A percentile compares a stretch with the other conserved stretches of the same genome.
phyloP scores from a whole-genome alignment of 1,140 invertebrate genomes.

The Yoshiicerus persimilis region DNA sequence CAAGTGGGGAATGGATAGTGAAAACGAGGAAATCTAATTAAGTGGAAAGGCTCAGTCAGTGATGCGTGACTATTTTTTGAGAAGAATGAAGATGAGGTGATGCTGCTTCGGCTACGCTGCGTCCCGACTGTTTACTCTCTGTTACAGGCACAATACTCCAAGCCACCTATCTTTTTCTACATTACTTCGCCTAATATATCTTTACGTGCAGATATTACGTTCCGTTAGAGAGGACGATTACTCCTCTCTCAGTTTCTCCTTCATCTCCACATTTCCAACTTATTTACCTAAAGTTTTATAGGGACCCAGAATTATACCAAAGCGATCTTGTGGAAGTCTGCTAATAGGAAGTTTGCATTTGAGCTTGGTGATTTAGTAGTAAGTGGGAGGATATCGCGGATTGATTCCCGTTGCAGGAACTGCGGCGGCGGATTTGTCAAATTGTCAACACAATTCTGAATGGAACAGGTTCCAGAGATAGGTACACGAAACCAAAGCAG shows the following conservation, averaged over 20 bases:
- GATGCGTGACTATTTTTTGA: not conserved
- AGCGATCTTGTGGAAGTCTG: not conserved
- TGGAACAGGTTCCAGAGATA: not conserved
- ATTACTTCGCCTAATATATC: no score
- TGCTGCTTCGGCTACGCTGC: not conserved
- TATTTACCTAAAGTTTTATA: no score
- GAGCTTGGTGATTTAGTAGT: not conserved
- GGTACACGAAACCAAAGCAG: not conserved
- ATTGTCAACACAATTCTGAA: conserved; percentile 18
- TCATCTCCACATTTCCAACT: not conserved
- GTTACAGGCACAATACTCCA: no score
- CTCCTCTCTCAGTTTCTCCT: no score
- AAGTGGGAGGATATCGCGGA: not conserved
- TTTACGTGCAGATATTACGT: no score
- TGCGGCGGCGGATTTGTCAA: conserved; percentile 14
- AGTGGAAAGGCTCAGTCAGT: not conserved
- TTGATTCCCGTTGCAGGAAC: not conserved
- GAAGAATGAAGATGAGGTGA: not conserved
- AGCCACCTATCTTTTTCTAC: no score
- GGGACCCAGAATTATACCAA: no score
- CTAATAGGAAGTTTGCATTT: not conserved
- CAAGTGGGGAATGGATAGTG: not conserved
- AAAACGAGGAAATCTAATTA: conserved; percentile 18
- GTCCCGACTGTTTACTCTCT: not conserved
- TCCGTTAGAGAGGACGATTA: no score